phyloP scores from a whole-genome alignment of 2,888 invertebrate species.

The Sympetrum striolatum region DNA sequence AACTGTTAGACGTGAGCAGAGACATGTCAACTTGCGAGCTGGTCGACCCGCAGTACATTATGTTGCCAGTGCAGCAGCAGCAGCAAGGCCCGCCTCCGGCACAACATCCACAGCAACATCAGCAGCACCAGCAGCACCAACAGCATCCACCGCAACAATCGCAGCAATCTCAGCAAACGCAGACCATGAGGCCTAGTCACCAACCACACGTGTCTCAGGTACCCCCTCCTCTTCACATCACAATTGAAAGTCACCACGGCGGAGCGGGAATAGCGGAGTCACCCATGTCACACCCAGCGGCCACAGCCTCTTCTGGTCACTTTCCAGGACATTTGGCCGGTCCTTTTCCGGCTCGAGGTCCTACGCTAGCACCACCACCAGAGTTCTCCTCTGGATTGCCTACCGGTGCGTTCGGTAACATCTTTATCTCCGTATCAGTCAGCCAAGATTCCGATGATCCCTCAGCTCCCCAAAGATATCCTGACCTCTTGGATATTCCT shows the following conservation, averaged over 20 bases:
- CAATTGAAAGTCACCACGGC: slow-evolving; percentile 61
- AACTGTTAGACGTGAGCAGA: slow-evolving; percentile 55
- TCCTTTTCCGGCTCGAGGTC: not conserved
- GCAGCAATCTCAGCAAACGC: not conserved
- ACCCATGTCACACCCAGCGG: slow-evolving; percentile 51
- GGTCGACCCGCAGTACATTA: slow-evolving; percentile 21
- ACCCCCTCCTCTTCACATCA: slow-evolving; percentile 63
- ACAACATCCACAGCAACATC: slow-evolving; percentile 46
- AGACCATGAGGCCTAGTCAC: not conserved
- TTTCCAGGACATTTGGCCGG: not conserved
- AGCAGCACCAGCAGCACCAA: slow-evolving; percentile 11
- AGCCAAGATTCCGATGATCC: slow-evolving; percentile 72
- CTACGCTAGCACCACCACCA: slow-evolving; percentile 53
- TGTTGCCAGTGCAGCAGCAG: slow-evolving; percentile 48
- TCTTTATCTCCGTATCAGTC: slow-evolving; percentile 83
- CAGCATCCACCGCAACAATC: not conserved
- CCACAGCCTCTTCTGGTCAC: slow-evolving; percentile 53
- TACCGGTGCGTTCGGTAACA: slow-evolving; percentile 73
- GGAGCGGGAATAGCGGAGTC: slow-evolving; percentile 45
- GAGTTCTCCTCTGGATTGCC: slow-evolving; percentile 65
- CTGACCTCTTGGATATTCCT: slow-evolving; percentile 79
- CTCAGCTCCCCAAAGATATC: slow-evolving; percentile 70
- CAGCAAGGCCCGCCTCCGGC: slow-evolving; percentile 51
- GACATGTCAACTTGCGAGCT: slow-evolving; percentile 39
- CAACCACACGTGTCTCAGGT: not conserved